Base-by-base conservation (phyloP, 2,797 vertebrate species). In the Pseudopleuronectes americanus region DNA sequence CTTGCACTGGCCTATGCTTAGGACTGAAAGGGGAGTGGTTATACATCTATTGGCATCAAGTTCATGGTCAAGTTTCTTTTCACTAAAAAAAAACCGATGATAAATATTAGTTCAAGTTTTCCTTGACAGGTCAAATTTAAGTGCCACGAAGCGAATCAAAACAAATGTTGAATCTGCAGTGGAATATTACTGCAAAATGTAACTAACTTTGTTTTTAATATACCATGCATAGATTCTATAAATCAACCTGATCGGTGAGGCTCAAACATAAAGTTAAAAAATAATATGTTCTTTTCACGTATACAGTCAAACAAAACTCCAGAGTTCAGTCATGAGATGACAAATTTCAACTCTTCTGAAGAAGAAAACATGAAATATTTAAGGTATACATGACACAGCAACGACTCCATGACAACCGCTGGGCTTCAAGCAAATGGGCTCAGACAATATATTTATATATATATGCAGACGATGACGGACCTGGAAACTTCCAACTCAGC, bases 381-480 rank as follows among this genome's bases (percentile, higher is more conserved):
- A 90, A 86, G 77, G 77, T 81, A 81, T 79, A 81, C 81, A 80
- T 87, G 90, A 90, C 89, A 91, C 87, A 77, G 78, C 43, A 69
- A 72, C 66, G 84, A 90, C 86, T 91, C 88, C 87, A 87, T 71
- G 84, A 89, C 77, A 83, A 80, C 79, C 61, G 24, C 84, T 69
- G 57, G 73, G 79, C 87, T 71, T 74, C 54, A 49, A 83, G 85
- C 81, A 93, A 92, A 93, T 89, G 89, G 89, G 79, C 17, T 82
- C 87, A 66, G 85, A 91, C 92, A 93, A 92, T 86, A 80, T 87
- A 90, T 93, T 90, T 89, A 90, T 86, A 80, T 86, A 89, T 86
- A 80, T 86, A 89, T 87, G 84, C 86, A 83, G 71, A 87, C 74
- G 80, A 87, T 14, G 77, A 77, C 5, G 43, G 84, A 80, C 68